phyloP scores from a whole-genome alignment of 2,797 vertebrate genomes.

The Octomys mimax region DNA sequence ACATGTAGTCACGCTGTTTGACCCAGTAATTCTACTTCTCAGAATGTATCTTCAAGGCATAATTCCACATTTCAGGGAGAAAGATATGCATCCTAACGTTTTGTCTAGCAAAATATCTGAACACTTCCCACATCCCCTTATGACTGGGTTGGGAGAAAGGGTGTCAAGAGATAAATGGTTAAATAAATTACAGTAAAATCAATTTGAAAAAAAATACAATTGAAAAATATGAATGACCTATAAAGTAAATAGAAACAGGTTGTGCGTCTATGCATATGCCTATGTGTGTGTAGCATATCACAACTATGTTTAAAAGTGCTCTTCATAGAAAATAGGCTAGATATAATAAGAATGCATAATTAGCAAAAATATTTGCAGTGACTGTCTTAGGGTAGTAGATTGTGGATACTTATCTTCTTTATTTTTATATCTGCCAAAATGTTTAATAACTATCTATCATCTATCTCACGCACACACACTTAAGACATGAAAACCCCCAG shows the following conservation, averaged over 20 bases:
- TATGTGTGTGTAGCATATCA: not conserved
- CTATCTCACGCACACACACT: not conserved
- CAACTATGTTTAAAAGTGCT: slow-evolving; percentile 41
- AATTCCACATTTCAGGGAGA: not conserved
- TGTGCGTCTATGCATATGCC: not conserved
- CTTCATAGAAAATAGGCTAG: slow-evolving; percentile 18
- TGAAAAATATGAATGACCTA: slow-evolving; percentile 22
- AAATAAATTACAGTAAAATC: slow-evolving; percentile 20
- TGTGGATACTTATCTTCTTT: not conserved
- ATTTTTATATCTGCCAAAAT: slow-evolving; percentile 54
- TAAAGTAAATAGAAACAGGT: slow-evolving; percentile 27
- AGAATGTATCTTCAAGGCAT: slow-evolving; percentile 47
- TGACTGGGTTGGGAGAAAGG: not conserved
- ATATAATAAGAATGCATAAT: slow-evolving; percentile 33
- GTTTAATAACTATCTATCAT: slow-evolving; percentile 3
- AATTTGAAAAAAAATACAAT: slow-evolving; percentile 47
- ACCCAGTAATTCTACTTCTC: slow-evolving; percentile 57
- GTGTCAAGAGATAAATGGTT: not conserved
- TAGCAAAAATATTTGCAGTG: slow-evolving; percentile 28
- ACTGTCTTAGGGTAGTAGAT: not conserved
- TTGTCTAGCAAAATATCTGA: not conserved
- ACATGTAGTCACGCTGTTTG: slow-evolving; percentile 31
- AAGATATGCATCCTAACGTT: not conserved
- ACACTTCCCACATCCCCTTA: not conserved
- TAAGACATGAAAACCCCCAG: slow-evolving; percentile 23